Evolutionary conservation across 1,140 invertebrate species (phyloP).

Genomic region (Drosophila truncata): DNA sequence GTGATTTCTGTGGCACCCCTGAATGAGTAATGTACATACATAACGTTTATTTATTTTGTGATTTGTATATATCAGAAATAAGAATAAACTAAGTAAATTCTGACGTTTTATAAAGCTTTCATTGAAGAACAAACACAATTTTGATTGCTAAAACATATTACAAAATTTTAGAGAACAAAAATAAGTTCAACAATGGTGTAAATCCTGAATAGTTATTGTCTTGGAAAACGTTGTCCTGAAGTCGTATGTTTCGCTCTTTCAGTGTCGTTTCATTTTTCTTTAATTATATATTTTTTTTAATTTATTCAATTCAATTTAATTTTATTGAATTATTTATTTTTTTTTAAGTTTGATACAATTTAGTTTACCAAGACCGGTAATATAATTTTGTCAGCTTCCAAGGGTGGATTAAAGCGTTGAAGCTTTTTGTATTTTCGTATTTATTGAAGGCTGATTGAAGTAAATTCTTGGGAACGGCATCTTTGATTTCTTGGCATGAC

Average conservation of each 20-base stretch:
- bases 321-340: neutral
- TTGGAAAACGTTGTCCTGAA: neutral
- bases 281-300: neutral
- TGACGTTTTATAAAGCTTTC: too few species aligned
- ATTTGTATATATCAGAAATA: too few species aligned
- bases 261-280: neutral
- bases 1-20: too few species aligned
- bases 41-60: too few species aligned
- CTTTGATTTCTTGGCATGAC: slow-evolving; percentile 23
- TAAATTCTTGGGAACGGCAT: slow-evolving; percentile 27
- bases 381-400: slow-evolving; percentile 2
- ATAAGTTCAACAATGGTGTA: too few species aligned
- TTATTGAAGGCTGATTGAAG: slow-evolving; percentile 20
- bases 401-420: neutral
- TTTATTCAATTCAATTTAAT: neutral
- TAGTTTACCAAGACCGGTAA: neutral
- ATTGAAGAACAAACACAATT: too few species aligned
- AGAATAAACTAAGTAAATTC: too few species aligned
- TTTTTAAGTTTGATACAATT: neutral
- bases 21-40: too few species aligned
- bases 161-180: too few species aligned
- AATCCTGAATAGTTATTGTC: too few species aligned
- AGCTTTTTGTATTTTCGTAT: slow-evolving; percentile 13
- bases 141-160: too few species aligned
- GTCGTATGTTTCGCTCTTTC: neutral